A percentile compares a stretch with the other conserved stretches of the same genome.
These are phyloP conservation scores for Cecropterus lyciades DNA, from an alignment of 1,140 invertebrate genomes.

Conservation along the genomic window DNA sequence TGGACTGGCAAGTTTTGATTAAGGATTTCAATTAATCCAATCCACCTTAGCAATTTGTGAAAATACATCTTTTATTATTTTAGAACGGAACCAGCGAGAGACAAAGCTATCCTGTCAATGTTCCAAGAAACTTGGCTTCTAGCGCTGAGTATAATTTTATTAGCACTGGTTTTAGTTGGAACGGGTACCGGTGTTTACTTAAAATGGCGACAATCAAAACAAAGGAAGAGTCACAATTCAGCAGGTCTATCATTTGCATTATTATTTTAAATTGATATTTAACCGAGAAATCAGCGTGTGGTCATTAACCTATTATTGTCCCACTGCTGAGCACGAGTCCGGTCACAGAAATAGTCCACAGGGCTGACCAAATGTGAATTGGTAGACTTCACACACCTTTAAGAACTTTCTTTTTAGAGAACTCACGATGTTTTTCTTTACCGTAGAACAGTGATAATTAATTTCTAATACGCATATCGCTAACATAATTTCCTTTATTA, in stretches of 20 bases:
- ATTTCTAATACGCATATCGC: too few species aligned
- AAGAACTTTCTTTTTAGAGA: too few species aligned
- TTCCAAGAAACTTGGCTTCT: conserved; percentile 81
- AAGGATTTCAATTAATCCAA: conserved; percentile 32
- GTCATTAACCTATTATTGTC: too few species aligned
- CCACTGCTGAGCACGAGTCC: too few species aligned
- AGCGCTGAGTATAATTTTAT: conserved; percentile 68
- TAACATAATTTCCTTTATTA: conserved; percentile 38
- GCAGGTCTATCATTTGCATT: conserved; percentile 55
- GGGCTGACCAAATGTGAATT: too few species aligned
- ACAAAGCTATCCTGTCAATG: conserved; percentile 76
- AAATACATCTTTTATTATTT: conserved; percentile 42
- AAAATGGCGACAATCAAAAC: conserved; percentile 64
- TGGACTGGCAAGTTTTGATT: conserved; percentile 16
- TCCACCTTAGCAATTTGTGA: conserved; percentile 40
- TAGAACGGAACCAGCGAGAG: conserved; percentile 77
- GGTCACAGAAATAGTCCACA: too few species aligned
- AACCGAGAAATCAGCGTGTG: too few species aligned
- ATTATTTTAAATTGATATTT: neutral
- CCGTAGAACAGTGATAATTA: too few species aligned
- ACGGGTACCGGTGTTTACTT: conserved; percentile 69
- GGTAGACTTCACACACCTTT: too few species aligned
- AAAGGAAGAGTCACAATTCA: conserved; percentile 70
- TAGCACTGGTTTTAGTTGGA: conserved; percentile 67
- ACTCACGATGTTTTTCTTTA: too few species aligned